Percentiles rank a stretch among this genome's conserved stretches.
Evolutionary conservation across 1,140 invertebrate genomes (phyloP).

Genomic region (Cecropterus lyciades): DNA sequence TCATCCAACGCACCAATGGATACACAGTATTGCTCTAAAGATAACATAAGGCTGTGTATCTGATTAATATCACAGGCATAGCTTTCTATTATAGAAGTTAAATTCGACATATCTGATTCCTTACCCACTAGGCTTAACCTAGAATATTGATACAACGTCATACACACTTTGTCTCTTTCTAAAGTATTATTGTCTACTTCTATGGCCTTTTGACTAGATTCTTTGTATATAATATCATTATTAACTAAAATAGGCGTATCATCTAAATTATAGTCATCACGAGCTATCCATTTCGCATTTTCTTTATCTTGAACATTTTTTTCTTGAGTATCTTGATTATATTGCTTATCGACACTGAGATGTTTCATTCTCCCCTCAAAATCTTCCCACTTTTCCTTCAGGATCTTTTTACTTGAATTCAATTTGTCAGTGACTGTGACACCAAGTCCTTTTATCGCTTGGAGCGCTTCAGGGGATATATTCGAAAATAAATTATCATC

Average conservation of each 20-base stretch:
- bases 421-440: conserved; percentile 81
- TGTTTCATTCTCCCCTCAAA: conserved; percentile 79
- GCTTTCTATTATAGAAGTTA: conserved; percentile 71
- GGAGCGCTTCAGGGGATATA: conserved; percentile 71
- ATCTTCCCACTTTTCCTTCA: conserved; percentile 82
- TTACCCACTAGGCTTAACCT: conserved; percentile 74
- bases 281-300: conserved; percentile 52
- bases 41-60: conserved; percentile 71
- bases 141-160: conserved; percentile 75
- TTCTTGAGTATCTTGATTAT: conserved; percentile 44
- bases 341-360: conserved; percentile 58
- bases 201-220: conserved; percentile 76
- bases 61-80: conserved; percentile 77
- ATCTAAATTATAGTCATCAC: conserved; percentile 50
- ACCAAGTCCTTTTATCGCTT: conserved; percentile 83
- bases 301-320: conserved; percentile 45
- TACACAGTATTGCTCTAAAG: conserved; percentile 73
- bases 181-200: conserved; percentile 67
- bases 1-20: conserved; percentile 65
- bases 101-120: conserved; percentile 67
- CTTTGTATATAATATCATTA: conserved; percentile 73
- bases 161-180: conserved; percentile 66
- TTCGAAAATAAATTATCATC: conserved; percentile 61
- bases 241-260: conserved; percentile 48
- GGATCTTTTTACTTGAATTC: conserved; percentile 78